Base-by-base conservation (phyloP, 2,797 vertebrate species). In the Diplodus puntazzo region DNA sequence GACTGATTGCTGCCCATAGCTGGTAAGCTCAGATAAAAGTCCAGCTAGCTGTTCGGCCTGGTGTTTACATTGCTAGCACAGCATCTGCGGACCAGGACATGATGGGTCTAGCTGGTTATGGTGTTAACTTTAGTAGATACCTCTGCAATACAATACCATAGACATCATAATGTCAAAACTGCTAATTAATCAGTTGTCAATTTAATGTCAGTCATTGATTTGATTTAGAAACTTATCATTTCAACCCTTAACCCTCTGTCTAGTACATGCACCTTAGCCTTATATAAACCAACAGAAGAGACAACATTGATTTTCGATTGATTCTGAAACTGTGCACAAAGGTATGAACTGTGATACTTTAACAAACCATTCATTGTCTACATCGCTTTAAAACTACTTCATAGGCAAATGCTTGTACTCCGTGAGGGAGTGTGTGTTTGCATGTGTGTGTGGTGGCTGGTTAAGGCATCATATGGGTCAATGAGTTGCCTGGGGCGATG, bases 391-490 rank as follows among this genome's bases (percentile, higher is more conserved):
- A 82, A 54, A 53, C 34, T 27, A 34, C 53, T 75, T 79, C 43
- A 75, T 50, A 65, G 54, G 62, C 18, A 49, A 42, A 49, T 48
- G 59, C 79, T 72, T 63, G 53, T 57, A 45, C 13, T 67, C 1
- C 43, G 48, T 67, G 20, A 69, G 83, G 48, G 78, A 69, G 53
- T 66, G 25, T 64, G 67, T 52, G 57, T n/a, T 48, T 23, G n/a
- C n/a, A 21, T 27, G 58, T 27, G 77, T 80, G 48, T 48, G 61
- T 27, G 42, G 27, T 14, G 71, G 75, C 80, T 89, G 79, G 87
- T 91, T 86, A 83, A 84, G 23, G 73, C 77, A 80, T 91, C 81
- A 89, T 87, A 76, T 79, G 89, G 87, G 89, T 91, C 90, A 91
- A 71, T 68, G 73, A 76, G 55, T 80, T 77, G 76, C 90, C 81